These are phyloP conservation scores for Tiliacea citrago DNA, from an alignment of 2,888 invertebrate species.

Conservation along the genomic window DNA sequence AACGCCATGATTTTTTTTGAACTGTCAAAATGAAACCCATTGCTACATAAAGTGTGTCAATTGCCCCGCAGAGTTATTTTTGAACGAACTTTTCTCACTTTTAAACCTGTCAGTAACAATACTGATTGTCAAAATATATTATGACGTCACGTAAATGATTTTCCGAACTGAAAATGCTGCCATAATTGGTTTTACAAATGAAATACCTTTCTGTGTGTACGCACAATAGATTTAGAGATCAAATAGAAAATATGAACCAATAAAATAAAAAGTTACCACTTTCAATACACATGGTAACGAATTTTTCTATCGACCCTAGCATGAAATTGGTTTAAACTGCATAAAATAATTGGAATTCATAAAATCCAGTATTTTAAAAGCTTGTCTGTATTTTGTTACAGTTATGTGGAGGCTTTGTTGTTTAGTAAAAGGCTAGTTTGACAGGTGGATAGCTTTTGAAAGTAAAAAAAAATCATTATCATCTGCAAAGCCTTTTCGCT, in stretches of 20 bases:
- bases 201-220: slow-evolving; percentile 13
- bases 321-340: slow-evolving; percentile 9
- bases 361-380: slow-evolving; percentile 7
- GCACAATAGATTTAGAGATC: not conserved
- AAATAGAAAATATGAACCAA: slow-evolving; percentile 10
- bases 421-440: not conserved
- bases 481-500: not conserved
- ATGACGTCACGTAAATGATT: not conserved
- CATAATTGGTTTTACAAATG: slow-evolving; percentile 29
- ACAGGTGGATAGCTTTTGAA: not conserved
- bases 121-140: slow-evolving; percentile 5
- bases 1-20: too few relatives aligned
- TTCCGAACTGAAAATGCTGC: slow-evolving; percentile 4
- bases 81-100: not conserved
- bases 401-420: not conserved
- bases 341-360: not conserved
- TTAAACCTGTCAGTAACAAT: not conserved
- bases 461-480: not conserved
- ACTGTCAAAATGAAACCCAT: too few relatives aligned
- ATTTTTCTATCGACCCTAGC: not conserved
- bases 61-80: too few relatives aligned
- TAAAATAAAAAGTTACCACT: slow-evolving; percentile 6
- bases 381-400: not conserved
- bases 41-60: too few relatives aligned
- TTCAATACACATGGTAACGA: slow-evolving; percentile 1